These are phyloP conservation scores for Agelas oroides DNA, from an alignment of 37 sponge, comb jelly and placozoan species.

Conservation along the genomic window DNA sequence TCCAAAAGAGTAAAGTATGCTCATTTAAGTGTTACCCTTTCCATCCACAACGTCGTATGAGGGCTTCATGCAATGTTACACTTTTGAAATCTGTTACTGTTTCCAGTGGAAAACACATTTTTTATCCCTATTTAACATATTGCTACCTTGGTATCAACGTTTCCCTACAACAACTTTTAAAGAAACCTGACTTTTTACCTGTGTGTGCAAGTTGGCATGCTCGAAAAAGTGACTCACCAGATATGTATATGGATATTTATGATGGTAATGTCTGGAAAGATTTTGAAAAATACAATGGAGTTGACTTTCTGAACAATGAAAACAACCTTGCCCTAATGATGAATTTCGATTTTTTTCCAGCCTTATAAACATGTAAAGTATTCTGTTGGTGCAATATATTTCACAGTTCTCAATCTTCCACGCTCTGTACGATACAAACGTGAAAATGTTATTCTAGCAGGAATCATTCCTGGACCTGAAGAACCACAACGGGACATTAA, in stretches of 20 bases:
- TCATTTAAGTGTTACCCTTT: too few species aligned
- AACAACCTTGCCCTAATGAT: constrained; percentile 25
- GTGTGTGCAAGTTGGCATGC: too few species aligned
- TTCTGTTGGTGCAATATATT: constrained; percentile 67
- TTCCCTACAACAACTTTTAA: too few species aligned
- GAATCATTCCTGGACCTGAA: background rate
- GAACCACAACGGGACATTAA: background rate
- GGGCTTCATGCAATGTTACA: too few species aligned
- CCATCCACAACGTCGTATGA: too few species aligned
- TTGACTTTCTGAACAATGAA: constrained; percentile 18
- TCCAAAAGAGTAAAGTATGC: too few species aligned
- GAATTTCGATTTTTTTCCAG: constrained; percentile 57
- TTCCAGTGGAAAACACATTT: too few species aligned
- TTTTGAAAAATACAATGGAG: constrained; percentile 32
- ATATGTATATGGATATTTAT: constrained; percentile 65
- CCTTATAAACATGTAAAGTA: constrained; percentile 43
- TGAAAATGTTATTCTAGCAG: background rate
- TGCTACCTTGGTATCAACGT: too few species aligned
- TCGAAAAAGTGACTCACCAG: too few species aligned
- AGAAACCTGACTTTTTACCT: too few species aligned
- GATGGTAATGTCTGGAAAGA: constrained; percentile 72
- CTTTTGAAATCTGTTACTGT: too few species aligned
- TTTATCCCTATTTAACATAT: too few species aligned
- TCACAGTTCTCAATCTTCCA: constrained; percentile 29
- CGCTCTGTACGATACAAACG: background rate